phyloP scores from a whole-genome alignment of 2,888 invertebrate species.

The Andrena fulva region DNA sequence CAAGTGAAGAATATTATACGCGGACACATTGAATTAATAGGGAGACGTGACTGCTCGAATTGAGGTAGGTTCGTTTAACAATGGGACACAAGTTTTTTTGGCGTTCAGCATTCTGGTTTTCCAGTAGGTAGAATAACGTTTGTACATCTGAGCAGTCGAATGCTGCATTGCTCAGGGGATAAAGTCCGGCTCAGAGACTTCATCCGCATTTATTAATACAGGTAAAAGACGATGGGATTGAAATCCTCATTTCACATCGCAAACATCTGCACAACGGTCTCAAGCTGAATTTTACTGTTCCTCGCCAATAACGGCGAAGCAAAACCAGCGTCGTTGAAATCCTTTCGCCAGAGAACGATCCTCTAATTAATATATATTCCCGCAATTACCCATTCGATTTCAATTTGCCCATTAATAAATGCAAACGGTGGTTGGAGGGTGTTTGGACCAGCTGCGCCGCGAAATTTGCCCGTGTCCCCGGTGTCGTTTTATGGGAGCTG shows the following conservation, averaged over 20 bases:
- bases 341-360: background rate
- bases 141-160: too few species aligned
- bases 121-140: too few species aligned
- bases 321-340: background rate
- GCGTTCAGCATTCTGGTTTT: too few species aligned
- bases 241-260: background rate
- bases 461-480: background rate
- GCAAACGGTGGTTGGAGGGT: slow-evolving; percentile 10
- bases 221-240: background rate
- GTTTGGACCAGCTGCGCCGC: background rate
- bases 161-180: too few species aligned
- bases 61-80: too few species aligned
- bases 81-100: too few species aligned
- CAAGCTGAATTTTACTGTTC: slow-evolving; percentile 6
- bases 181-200: too few species aligned
- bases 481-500: slow-evolving; percentile 3
- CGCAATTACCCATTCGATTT: slow-evolving; percentile 24
- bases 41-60: too few species aligned
- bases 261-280: background rate
- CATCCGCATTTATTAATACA: too few species aligned
- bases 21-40: too few species aligned
- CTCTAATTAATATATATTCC: slow-evolving; percentile 21
- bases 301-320: background rate
- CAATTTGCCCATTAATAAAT: slow-evolving; percentile 40
- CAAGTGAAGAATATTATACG: background rate